Evolutionary conservation across 2,113 vertebrate species (phyloP), one percentile per base, ranked within the genome.

Genomic region (Gopherus evgoodei): DNA sequence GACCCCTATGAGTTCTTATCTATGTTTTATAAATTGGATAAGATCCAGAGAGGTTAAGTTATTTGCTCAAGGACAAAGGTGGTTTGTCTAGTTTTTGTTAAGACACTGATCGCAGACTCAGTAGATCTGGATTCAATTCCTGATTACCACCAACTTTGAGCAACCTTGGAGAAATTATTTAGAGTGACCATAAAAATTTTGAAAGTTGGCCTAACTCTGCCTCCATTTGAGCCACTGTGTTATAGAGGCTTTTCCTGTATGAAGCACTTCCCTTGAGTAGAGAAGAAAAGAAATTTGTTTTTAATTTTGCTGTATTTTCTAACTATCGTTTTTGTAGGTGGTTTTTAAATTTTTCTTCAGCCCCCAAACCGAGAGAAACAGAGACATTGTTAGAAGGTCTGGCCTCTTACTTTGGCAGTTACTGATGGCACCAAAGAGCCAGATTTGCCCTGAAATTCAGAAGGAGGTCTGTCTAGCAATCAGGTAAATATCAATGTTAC

Each of bases 331-430:
- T 98, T 95, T 81, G 31, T 97, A 99, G 99, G 99, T 99, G 97
- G 99, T 99, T 86, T 99, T 99, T 98, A 99, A 99, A 96, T 99
- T 99, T 97, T 98, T 99, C 98, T 99, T 99, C 96, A 99, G 99
- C 96, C 99, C 99, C 69, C 99, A 99, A 98, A 99, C 99, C 0
- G 99, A 99, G 97, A 99, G 99, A 97, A 99, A 99, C 90, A 98
- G 99, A 88, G 99, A 99, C 88, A 99, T 99, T 87, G 98, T 99
- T 86, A 98, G 99, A 42, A 98, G 99, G 16, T 98, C 99, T 3
- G 99, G 99, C 62, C 97, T 99, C 1, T 98, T 99, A 79, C 98
- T 99, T 62, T 99, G 99, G 99, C 99, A 99, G 97, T 97, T 99
- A 42, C 97, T 99, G 57, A 99, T 99, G 99, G 99, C 99, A 83